phyloP scores from a whole-genome alignment of 2,888 invertebrate genomes.

The Polydrusus tereticollis region DNA sequence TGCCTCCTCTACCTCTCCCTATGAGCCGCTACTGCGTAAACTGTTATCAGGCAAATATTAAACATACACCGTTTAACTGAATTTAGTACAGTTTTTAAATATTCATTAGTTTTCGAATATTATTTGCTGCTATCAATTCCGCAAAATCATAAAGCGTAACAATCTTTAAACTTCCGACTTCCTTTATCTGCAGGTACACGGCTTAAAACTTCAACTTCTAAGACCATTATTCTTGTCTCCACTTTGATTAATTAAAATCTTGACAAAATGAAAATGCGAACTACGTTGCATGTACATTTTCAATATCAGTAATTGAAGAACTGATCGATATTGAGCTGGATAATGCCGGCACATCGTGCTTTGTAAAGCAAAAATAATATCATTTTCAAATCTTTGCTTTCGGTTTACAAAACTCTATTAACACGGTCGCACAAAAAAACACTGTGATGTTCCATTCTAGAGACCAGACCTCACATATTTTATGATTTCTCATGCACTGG shows the following conservation, averaged over 20 bases:
- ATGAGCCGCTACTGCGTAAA: too few species aligned
- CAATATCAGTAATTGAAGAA: constrained; percentile 7
- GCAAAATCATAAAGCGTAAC: background rate
- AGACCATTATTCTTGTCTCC: constrained; percentile 26
- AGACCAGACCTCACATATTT: too few species aligned
- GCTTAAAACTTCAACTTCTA: background rate
- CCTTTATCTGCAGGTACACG: constrained; percentile 18
- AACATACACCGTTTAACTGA: too few species aligned
- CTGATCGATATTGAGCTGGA: constrained; percentile 6
- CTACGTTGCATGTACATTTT: constrained; percentile 11
- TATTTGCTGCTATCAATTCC: background rate
- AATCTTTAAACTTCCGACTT: background rate
- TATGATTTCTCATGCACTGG: too few species aligned
- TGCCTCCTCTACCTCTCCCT: too few species aligned
- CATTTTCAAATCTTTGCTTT: background rate
- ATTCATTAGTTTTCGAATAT: background rate
- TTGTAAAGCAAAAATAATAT: background rate
- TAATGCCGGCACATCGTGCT: background rate
- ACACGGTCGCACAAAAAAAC: too few species aligned
- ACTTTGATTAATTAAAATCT: constrained; percentile 29
- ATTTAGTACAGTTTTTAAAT: too few species aligned
- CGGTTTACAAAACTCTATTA: background rate
- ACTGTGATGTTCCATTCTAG: too few species aligned
- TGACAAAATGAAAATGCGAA: constrained; percentile 12
- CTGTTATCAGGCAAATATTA: too few species aligned